Base-by-base conservation (phyloP, 2,888 invertebrate genomes). In the Thyatira batis region DNA sequence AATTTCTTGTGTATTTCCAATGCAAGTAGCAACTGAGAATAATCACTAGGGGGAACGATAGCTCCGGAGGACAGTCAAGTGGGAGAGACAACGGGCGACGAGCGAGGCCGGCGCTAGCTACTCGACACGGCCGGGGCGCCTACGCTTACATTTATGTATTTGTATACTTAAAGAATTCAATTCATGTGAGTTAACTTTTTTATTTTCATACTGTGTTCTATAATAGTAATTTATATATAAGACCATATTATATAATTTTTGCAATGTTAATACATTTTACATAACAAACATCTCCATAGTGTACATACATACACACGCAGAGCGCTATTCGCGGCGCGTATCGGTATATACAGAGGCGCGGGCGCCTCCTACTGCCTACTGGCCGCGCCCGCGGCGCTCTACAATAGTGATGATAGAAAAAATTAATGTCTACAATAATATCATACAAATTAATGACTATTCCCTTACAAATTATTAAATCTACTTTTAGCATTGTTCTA, bases 361-460 rank as follows among this genome's bases (percentile, higher is more conserved):
- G 73, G 70, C 65, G 69, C 65, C 55, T 39, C 53, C 62, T 69
- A 46, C 20, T 30, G 51, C 54, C 21, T 45, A 39, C 25, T 25
- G 55, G 62, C 63, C 63, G 61, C 67, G 65, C 67, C 67, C 68
- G 67, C 71, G 65, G 61, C 75, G 61, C 82, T 79, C 80, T 74
- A 78, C 76, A 69, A 72, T 81, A 87, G 84, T 87, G 89, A 86
- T 87, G 84, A 89, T 90, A 88, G 85, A 90, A 90, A 88, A 89
- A 88, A 85, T 85, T 87, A 87, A 89, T 85, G 84, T 86, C 90
- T 91, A 92, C 91, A 87, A 86, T 90, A 90, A 91, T 92, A 92
- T 92, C 90, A 91, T 92, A 92, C 92, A 92, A 90, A 89, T 91
- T 91, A 92, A 92, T 92, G 92, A 92, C 92, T 92, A 92, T 91